Conservation (phyloP, 2,113 vertebrate genomes). For the Chelonoidis abingdonii region DNA sequence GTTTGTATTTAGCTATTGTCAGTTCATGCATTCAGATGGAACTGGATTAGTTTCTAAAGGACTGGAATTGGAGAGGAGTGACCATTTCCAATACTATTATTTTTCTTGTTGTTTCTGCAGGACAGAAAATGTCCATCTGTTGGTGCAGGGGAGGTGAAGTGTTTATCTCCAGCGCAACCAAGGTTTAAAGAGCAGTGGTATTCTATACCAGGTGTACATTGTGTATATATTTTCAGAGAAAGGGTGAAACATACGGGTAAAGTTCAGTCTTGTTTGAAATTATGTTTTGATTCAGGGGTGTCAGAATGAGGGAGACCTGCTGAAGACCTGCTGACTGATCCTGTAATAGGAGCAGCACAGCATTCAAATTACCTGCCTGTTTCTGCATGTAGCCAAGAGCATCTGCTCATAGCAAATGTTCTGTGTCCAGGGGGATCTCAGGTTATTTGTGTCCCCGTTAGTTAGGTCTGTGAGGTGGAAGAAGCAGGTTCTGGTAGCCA, state of each 20-base stretch:
- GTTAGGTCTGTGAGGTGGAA: neutral
- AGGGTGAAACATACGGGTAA: accelerated
- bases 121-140: conserved; percentile 1
- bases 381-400: neutral
- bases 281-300: neutral
- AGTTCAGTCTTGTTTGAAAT: neutral
- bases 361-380: neutral
- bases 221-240: neutral
- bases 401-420: neutral
- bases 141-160: conserved; percentile 9
- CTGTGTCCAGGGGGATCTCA: neutral
- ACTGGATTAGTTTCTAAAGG: neutral
- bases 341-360: neutral
- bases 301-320: neutral
- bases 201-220: neutral
- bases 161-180: conserved; percentile 20
- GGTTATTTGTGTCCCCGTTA: neutral
- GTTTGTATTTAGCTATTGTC: conserved; percentile 43
- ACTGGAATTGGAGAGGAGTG: neutral
- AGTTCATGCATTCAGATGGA: conserved; percentile 28
- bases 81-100: neutral
- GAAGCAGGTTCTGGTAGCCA: accelerated
- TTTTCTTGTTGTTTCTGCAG: conserved; percentile 27
- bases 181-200: neutral
- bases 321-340: neutral